Conservation (phyloP, 2,888 invertebrate species). For the Clepsis dumicolana region DNA sequence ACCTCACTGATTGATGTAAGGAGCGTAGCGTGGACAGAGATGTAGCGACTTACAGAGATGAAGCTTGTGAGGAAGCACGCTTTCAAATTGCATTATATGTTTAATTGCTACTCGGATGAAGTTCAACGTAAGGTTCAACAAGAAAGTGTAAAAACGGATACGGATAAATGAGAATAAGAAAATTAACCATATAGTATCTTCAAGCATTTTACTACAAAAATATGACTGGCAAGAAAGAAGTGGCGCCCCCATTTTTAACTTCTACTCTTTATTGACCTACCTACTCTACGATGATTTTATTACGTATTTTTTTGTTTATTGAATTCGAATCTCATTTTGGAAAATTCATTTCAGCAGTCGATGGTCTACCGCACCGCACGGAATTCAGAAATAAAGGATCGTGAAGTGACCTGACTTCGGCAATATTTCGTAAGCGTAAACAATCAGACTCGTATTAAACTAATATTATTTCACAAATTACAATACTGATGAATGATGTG, state of each 20-base stretch:
- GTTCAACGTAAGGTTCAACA: not conserved
- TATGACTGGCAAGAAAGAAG: too few relatives aligned
- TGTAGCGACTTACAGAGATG: constrained; percentile 1
- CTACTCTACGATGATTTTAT: too few relatives aligned
- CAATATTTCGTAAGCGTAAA: not conserved
- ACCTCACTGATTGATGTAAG: constrained; percentile 75
- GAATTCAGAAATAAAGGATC: not conserved
- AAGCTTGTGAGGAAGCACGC: not conserved
- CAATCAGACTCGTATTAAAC: not conserved
- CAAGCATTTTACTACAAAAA: too few relatives aligned
- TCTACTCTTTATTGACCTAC: too few relatives aligned
- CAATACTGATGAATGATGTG: not conserved
- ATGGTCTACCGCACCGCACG: too few relatives aligned
- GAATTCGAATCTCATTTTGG: not conserved
- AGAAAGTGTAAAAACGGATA: too few relatives aligned
- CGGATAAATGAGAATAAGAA: too few relatives aligned
- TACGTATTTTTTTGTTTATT: too few relatives aligned
- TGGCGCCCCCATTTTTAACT: too few relatives aligned
- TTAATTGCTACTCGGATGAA: not conserved
- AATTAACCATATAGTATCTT: too few relatives aligned
- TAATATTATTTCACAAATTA: not conserved
- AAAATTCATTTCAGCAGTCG: not conserved
- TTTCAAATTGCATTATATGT: constrained; percentile 16
- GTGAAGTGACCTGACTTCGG: not conserved
- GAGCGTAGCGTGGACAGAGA: constrained; percentile 33